Evolutionary conservation across 2,888 invertebrate species (phyloP).

Genomic region (Lasioglossum marginatum): DNA sequence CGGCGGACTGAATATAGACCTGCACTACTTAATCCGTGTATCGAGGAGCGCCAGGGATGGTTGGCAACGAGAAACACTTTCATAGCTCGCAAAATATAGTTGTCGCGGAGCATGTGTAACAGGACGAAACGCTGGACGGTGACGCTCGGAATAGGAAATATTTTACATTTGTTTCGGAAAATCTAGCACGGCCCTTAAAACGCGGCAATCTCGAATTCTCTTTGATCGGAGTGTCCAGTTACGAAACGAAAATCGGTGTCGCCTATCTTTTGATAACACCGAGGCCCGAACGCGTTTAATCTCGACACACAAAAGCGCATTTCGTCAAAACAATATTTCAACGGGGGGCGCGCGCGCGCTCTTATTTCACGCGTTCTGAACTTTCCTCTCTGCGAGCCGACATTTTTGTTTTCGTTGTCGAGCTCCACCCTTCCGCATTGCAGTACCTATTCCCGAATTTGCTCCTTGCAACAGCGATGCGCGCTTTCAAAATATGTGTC

Average conservation of each 20-base stretch:
- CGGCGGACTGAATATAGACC: neutral
- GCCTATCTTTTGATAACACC: conserved; percentile 2
- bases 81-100: neutral
- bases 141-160: neutral
- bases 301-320: neutral
- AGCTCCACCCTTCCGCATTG: neutral
- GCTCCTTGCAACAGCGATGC: conserved; percentile 12
- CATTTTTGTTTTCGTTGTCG: conserved; percentile 21
- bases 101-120: neutral
- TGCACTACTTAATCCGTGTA: conserved; percentile 4
- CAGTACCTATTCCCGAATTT: conserved; percentile 24
- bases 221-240: conserved; percentile 16
- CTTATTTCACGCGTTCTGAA: neutral
- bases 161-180: neutral
- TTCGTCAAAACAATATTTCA: neutral
- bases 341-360: neutral
- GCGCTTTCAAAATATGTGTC: conserved; percentile 28
- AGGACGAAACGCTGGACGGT: neutral
- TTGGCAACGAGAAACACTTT: neutral
- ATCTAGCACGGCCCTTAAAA: neutral
- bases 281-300: neutral
- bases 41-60: neutral
- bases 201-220: conserved; percentile 7
- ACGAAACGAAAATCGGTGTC: conserved; percentile 9
- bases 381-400: neutral